Evolutionary conservation across 2,797 vertebrate species (phyloP).

Genomic region (Sebastes itinus): DNA sequence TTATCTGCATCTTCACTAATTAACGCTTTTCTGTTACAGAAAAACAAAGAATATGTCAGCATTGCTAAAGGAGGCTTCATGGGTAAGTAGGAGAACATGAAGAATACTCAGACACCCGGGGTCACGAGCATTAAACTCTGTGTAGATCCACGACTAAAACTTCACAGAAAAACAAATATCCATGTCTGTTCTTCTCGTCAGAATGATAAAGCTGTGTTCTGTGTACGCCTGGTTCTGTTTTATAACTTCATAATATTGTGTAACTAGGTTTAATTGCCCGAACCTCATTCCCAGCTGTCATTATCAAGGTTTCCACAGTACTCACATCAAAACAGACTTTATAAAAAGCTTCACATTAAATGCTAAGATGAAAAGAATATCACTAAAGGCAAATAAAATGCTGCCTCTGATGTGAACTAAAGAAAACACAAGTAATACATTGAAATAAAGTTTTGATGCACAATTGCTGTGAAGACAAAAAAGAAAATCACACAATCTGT

Average conservation of each 20-base stretch:
- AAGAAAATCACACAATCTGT: too few species aligned
- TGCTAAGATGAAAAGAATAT: neutral
- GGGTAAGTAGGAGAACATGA: constrained; percentile 84
- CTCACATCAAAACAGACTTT: neutral
- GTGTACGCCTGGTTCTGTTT: neutral
- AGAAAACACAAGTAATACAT: too few species aligned
- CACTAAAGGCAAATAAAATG: neutral
- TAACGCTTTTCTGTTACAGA: constrained; percentile 82
- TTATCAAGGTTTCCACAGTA: too few species aligned
- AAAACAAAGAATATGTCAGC: constrained; percentile 99
- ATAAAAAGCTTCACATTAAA: neutral
- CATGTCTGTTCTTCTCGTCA: too few species aligned
- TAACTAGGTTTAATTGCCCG: too few species aligned
- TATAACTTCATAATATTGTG: neutral
- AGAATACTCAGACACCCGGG: neutral
- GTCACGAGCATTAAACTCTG: neutral
- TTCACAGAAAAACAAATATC: neutral
- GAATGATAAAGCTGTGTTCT: neutral
- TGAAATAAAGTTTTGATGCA: too few species aligned
- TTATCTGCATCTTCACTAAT: constrained; percentile 2
- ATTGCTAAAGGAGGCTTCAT: constrained; percentile 99
- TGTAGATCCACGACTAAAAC: neutral
- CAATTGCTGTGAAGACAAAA: too few species aligned
- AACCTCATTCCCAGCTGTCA: too few species aligned
- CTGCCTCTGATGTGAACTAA: neutral